phyloP scores from a whole-genome alignment of 2,113 vertebrate genomes.

The Polypterus bichir region DNA sequence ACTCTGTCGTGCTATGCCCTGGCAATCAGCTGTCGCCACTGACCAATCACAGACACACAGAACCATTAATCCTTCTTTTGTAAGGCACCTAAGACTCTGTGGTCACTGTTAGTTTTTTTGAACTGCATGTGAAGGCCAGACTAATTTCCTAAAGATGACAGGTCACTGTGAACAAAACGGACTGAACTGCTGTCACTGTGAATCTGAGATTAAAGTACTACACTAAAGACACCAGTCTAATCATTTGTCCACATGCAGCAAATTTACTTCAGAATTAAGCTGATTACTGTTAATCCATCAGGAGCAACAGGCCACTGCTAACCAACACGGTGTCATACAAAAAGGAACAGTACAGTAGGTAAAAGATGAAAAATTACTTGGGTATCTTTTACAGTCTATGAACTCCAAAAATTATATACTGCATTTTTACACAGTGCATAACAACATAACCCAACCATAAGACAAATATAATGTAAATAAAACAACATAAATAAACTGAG shows the following conservation, averaged over 20 bases:
- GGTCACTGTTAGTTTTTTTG: constrained; percentile 82
- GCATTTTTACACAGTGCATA: no score
- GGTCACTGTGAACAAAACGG: constrained; percentile 54
- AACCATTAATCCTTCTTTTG: constrained; percentile 82
- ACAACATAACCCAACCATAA: no score
- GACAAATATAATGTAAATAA: no score
- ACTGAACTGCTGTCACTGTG: constrained; percentile 36
- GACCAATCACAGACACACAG: constrained; percentile 81
- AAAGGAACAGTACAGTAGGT: neutral
- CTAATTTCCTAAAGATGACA: constrained; percentile 82
- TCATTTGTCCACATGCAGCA: constrained; percentile 58
- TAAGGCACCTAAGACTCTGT: constrained; percentile 70
- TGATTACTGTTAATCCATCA: constrained; percentile 57
- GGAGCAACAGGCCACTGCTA: constrained; percentile 52
- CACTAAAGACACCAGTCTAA: constrained; percentile 58
- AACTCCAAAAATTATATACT: no score
- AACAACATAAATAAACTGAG: no score
- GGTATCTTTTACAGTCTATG: no score
- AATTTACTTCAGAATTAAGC: constrained; percentile 49
- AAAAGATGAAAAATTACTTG: no score
- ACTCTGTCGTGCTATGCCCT: constrained; percentile 59
- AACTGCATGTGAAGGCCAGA: constrained; percentile 72
- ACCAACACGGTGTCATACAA: constrained; percentile 12
- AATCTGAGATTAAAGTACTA: constrained; percentile 56
- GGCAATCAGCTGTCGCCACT: constrained; percentile 81